Conservation (phyloP, 2,797 vertebrate species). For the Enteromius anoplus region DNA sequence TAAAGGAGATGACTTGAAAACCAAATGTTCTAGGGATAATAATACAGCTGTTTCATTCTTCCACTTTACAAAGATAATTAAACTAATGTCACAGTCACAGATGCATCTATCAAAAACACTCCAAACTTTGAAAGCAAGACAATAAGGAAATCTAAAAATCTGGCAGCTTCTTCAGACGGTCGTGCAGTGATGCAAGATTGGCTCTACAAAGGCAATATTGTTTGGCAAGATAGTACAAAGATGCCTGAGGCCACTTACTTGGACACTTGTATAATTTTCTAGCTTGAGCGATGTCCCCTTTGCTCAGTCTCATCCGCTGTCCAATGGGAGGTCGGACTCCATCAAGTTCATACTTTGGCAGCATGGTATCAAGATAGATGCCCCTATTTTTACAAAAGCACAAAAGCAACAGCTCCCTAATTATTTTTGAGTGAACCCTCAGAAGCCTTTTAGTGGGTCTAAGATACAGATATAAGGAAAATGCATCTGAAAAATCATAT, state of each 20-base stretch:
- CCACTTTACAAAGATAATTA: not conserved
- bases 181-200: not conserved
- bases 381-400: conserved; percentile 75
- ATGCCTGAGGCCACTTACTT: conserved; percentile 72
- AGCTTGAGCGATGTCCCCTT: conserved; percentile 93
- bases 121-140: not conserved
- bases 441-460: not conserved
- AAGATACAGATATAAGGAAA: not conserved
- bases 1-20: conserved; percentile 9
- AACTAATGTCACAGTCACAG: not conserved
- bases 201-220: not conserved
- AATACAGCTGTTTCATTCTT: not conserved
- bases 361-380: conserved; percentile 92
- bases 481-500: not conserved
- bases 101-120: not conserved
- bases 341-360: conserved; percentile 90
- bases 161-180: not conserved
- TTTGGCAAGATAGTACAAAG: not conserved
- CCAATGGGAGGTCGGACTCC: conserved; percentile 90
- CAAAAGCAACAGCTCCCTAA: not conserved
- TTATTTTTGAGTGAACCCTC: not conserved
- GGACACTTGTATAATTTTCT: conserved; percentile 94
- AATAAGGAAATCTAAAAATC: not conserved
- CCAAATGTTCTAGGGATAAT: not conserved
- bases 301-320: conserved; percentile 90